Percentiles rank a stretch among this genome's conserved stretches.
phyloP scores from a whole-genome alignment of 2,797 vertebrate species.

The Bradypodion pumilum region DNA sequence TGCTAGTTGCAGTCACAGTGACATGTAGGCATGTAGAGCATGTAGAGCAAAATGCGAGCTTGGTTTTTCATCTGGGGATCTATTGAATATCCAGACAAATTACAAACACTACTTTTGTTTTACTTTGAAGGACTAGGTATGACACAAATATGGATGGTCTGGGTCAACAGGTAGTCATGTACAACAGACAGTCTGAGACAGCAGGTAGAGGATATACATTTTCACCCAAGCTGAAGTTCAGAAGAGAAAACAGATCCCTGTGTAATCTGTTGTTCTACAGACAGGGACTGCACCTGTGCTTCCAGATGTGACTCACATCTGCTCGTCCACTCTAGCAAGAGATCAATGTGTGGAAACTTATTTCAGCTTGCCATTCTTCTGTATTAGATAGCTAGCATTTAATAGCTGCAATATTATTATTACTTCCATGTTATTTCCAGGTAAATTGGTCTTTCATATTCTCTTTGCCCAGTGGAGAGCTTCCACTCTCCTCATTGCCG shows the following conservation, averaged over 20 bases:
- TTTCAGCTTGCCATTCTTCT: neutral
- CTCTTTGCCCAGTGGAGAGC: neutral
- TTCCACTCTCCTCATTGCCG: neutral
- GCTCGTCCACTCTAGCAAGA: neutral
- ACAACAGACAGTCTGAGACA: too few relatives aligned
- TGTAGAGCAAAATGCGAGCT: too few relatives aligned
- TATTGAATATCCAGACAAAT: too few relatives aligned
- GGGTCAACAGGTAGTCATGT: neutral
- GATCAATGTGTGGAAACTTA: neutral
- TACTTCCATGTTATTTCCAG: too few relatives aligned
- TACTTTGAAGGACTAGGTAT: neutral
- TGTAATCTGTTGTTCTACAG: too few relatives aligned
- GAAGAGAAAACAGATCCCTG: neutral
- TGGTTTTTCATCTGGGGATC: too few relatives aligned
- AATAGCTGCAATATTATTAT: neutral
- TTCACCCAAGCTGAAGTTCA: neutral
- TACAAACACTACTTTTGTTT: too few relatives aligned
- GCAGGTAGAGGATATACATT: neutral
- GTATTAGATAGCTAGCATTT: neutral
- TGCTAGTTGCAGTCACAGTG: neutral
- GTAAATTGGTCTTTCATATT: too few relatives aligned
- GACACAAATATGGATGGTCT: neutral
- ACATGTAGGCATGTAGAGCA: too few relatives aligned
- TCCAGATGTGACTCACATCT: neutral
- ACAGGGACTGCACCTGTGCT: too few relatives aligned